A percentile compares a stretch with the other conserved stretches of the same genome.
Conservation (phyloP, 2,888 invertebrate species). For the Thumatha senex region DNA sequence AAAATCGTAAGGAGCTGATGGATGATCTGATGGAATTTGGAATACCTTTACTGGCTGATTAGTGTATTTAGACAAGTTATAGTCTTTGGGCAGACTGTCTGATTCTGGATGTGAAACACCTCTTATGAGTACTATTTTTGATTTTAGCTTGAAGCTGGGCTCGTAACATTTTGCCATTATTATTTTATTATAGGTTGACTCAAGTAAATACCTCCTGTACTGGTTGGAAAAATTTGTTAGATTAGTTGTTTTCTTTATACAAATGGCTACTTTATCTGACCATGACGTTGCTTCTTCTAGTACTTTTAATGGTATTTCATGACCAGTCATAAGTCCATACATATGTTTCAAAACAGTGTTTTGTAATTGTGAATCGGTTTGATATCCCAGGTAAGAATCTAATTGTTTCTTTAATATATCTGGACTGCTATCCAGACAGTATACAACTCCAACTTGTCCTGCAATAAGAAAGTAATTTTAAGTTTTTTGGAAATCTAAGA, state of each 20-base stretch:
- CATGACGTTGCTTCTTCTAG: constrained; percentile 33
- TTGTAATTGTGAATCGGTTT: constrained; percentile 41
- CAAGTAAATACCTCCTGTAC: constrained; percentile 39
- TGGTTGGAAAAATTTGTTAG: constrained; percentile 39
- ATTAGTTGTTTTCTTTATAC: constrained; percentile 30
- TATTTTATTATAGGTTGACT: constrained; percentile 45
- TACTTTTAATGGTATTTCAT: constrained; percentile 26
- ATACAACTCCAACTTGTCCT: constrained; percentile 53
- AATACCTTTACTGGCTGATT: constrained; percentile 45
- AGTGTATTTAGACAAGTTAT: constrained; percentile 50
- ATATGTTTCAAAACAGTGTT: constrained; percentile 42
- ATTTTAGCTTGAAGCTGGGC: constrained; percentile 45
- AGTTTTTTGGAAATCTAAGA: too few relatives aligned
- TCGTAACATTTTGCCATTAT: constrained; percentile 42
- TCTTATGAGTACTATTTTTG: constrained; percentile 53
- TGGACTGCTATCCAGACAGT: constrained; percentile 59
- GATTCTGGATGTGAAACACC: constrained; percentile 37
- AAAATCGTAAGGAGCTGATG: constrained; percentile 41
- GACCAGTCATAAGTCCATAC: constrained; percentile 37
- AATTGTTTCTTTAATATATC: constrained; percentile 47
- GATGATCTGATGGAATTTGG: constrained; percentile 42
- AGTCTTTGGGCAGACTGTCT: constrained; percentile 41
- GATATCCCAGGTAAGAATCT: constrained; percentile 42
- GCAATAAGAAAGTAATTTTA: constrained; percentile 34
- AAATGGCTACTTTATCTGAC: constrained; percentile 40